Base-by-base conservation (phyloP, 2,797 vertebrate genomes). In the Aythya fuligula region DNA sequence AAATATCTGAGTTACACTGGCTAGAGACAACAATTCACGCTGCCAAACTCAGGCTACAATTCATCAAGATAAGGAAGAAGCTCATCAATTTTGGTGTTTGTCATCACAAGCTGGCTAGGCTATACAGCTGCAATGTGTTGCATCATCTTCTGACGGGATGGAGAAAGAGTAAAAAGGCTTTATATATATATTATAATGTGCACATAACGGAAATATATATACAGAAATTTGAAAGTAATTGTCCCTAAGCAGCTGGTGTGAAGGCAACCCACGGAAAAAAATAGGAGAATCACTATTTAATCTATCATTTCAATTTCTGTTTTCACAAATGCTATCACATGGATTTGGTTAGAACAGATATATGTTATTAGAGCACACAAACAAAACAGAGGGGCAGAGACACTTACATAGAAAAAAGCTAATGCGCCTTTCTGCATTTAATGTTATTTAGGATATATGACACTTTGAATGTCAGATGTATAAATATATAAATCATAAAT, bases 281-380 rank as follows among this genome's bases (percentile, higher is more conserved):
- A 28, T 13, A 8, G 1, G 4, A 51, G 15, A 15, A 49, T 27
- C 3, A 10, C 20, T 21, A 1, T 14, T 11, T 1, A 0, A 0
- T 7, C 4, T 39, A 18, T 67, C 36, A 25, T n/a, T 74, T 32
- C 7, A 38, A 8, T 56, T 77, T 67, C 45, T 60, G 3, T 24
- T 85, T 70, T 28, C 45, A 60, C 18, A 71, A 71, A 32, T 43
- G 16, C 9, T 43, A 9, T 25, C 36, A 20, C 0, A 4, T 22
- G 34, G 58, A 62, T 51, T 58, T 62, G 30, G 24, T 56, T 56
- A 79, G 56, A 70, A 76, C 2, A 66, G 56, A 60, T 16, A 14
- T 18, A 14, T 24, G 21, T 30, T 45, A 18, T 30, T 17, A 11
- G 24, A 56, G n/a, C 7, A 66, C 11, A 66, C 20, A 61, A 67